Evolutionary conservation across 1,140 invertebrate genomes (phyloP).

Genomic region (Danaus melanippus): DNA sequence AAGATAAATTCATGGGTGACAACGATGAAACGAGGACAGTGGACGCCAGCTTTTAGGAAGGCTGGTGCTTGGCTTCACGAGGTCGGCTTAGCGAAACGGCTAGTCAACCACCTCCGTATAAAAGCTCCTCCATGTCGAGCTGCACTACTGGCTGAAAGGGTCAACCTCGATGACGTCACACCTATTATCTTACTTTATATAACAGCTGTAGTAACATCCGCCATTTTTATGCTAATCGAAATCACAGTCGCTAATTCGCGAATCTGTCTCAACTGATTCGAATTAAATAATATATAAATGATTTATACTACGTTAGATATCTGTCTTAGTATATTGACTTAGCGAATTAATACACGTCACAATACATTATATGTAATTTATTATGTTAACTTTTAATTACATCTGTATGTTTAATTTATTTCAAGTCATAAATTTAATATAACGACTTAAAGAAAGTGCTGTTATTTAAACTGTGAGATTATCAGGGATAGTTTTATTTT

Average conservation of each 20-base stretch:
- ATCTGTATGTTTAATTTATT: too few relatives aligned
- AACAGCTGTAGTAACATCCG: conserved; percentile 26
- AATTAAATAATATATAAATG: too few relatives aligned
- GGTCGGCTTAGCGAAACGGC: conserved; percentile 33
- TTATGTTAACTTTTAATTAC: too few relatives aligned
- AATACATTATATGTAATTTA: too few relatives aligned
- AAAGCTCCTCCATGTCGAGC: conserved; percentile 43
- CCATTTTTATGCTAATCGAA: conserved; percentile 35
- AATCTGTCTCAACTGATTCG: too few relatives aligned
- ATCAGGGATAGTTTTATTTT: too few relatives aligned
- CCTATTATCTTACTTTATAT: conserved; percentile 30
- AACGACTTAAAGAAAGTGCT: too few relatives aligned
- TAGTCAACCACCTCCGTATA: conserved; percentile 31
- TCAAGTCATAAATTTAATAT: too few relatives aligned
- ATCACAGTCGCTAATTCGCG: conserved; percentile 26
- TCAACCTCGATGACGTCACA: conserved; percentile 43
- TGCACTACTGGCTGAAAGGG: conserved; percentile 47
- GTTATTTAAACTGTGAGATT: too few relatives aligned
- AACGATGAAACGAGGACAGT: conserved; percentile 40
- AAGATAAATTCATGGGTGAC: conserved; percentile 30
- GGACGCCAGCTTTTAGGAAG: conserved; percentile 29
- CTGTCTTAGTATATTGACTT: too few relatives aligned
- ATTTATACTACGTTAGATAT: too few relatives aligned
- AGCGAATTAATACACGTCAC: too few relatives aligned
- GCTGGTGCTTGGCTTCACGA: conserved; percentile 43